Base-by-base conservation (phyloP, 2,888 invertebrate species). In the Epinotia brunnichana region DNA sequence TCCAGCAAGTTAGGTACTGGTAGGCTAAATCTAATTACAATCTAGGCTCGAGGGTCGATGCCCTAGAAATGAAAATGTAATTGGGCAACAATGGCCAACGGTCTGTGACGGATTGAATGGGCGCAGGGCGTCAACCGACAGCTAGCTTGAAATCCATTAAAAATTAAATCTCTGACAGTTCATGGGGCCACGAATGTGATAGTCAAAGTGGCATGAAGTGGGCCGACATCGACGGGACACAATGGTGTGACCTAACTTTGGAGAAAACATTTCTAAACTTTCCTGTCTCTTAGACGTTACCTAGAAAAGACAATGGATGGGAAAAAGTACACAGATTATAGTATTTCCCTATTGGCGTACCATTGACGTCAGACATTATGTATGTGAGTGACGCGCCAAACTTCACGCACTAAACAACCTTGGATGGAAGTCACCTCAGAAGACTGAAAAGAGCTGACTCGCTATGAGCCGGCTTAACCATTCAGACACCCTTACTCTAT, bases 161-260 rank as follows among this genome's bases (percentile, higher is more conserved):
- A 17, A 59, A 64, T 57, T 19, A 63, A 54, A 51, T 24, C 51
- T 60, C 41, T 71, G 73, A 69, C 72, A 70, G 75, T 72, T 69
- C 71, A 63, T 56, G 64, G 57, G 75, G 74, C 74, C 74, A 61
- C 51, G 35, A n/a, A 48, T 41, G 57, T 41, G 15, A n/a, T 21
- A 17, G 59, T 35, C 17, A 59, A 59, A 29, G 3, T 59, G 3
- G n/a, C 4, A 59, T 10, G 35, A 59, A 59, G 17, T 39, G 39
- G 29, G 29, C 17, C 17, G 53, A 48, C n/a, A 48, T 3, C 15
- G 15, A 48, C n/a, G 13, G 13, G 41, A n/a, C 48, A n/a, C 48
- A 48, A n/a, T n/a, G 5, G 2, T 48, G 4, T n/a, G n/a, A n/a
- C 48, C 15, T n/a, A n/a, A 48, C n/a, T 48, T 48, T 24, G 13